Evolutionary conservation across 1,140 invertebrate genomes (phyloP).

Genomic region (Babylonia areolata): DNA sequence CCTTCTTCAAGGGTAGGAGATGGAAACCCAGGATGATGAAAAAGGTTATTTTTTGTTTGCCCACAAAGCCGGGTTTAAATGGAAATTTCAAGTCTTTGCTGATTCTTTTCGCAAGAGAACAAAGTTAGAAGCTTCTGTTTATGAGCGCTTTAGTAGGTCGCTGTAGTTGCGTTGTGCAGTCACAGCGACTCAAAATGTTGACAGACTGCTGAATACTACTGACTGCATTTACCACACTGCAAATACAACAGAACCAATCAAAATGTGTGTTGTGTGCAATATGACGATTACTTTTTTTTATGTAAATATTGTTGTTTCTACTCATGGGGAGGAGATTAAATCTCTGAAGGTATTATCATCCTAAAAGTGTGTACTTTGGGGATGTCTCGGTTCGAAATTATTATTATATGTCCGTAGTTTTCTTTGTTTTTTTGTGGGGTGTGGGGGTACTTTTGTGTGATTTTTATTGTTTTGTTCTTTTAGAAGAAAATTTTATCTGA

Average conservation of each 20-base stretch:
- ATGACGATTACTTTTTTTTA: neutral
- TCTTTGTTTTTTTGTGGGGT: neutral
- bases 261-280: conserved; percentile 33
- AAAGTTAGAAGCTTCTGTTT: too few relatives aligned
- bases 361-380: neutral
- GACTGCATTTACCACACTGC: conserved; percentile 19
- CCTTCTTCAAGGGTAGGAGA: too few relatives aligned
- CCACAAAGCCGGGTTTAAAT: too few relatives aligned
- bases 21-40: too few relatives aligned
- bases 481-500: neutral
- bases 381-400: neutral
- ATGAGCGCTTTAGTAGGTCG: too few relatives aligned
- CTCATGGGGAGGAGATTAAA: neutral
- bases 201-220: conserved; percentile 8
- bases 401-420: neutral
- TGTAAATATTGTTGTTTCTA: neutral
- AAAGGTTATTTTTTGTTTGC: too few relatives aligned
- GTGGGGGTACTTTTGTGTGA: too few relatives aligned
- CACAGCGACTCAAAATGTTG: neutral
- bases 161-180: neutral
- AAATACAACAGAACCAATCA: conserved; percentile 28
- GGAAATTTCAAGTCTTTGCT: too few relatives aligned
- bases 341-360: neutral
- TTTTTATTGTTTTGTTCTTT: too few relatives aligned
- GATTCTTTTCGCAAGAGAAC: too few relatives aligned